Percentiles rank a stretch among this genome's conserved stretches.
Conservation (phyloP, 2,888 invertebrate species). For the Sepioteuthis lessoniana region DNA sequence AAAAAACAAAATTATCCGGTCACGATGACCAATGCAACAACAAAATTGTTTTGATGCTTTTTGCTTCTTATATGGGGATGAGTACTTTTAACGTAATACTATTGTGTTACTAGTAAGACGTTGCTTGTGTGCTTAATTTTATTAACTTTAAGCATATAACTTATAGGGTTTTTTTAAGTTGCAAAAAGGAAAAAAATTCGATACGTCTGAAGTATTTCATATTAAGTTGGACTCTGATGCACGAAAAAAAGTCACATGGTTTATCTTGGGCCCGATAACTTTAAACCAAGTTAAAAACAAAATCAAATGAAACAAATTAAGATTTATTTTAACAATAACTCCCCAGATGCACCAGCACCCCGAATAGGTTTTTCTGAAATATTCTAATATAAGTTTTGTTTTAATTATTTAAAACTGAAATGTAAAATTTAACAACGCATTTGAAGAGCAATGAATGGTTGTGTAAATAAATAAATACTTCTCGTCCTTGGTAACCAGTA, state of each 20-base stretch:
- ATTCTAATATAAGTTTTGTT: neutral
- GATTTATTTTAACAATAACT: neutral
- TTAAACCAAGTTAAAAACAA: neutral
- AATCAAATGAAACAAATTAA: neutral
- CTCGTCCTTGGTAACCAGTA: neutral
- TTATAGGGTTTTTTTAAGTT: neutral
- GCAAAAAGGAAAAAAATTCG: neutral
- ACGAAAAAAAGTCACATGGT: neutral
- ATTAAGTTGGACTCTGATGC: neutral
- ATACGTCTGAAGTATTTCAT: neutral
- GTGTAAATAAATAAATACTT: neutral
- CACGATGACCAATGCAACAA: neutral
- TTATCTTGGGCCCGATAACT: too few relatives aligned
- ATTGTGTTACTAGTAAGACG: neutral
- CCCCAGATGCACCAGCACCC: neutral
- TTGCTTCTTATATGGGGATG: too few relatives aligned
- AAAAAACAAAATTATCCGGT: neutral
- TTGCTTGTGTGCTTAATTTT: neutral
- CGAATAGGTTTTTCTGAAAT: too few relatives aligned
- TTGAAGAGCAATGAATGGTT: neutral
- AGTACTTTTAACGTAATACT: neutral
- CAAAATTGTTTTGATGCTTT: too few relatives aligned
- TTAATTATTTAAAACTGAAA: neutral
- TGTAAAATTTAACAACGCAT: neutral
- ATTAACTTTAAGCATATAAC: neutral